These are phyloP conservation scores for Tolmerus cingulatus DNA, from an alignment of 2,888 invertebrate species.

Conservation along the genomic window DNA sequence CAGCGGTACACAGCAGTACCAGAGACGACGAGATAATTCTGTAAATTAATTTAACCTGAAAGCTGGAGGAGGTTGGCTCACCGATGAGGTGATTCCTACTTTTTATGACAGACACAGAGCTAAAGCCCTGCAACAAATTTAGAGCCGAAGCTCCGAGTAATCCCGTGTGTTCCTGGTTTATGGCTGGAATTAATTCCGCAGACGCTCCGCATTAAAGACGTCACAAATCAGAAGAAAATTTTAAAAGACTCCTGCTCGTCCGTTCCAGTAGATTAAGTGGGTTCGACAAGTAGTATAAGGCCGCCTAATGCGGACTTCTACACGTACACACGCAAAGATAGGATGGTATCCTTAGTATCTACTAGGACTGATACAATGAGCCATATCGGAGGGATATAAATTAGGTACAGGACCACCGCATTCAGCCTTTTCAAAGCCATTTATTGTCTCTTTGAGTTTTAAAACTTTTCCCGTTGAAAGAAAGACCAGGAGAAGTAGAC, in stretches of 20 bases:
- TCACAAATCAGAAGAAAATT: conserved; percentile 16
- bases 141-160: background rate
- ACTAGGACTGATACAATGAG: conserved; percentile 12
- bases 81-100: background rate
- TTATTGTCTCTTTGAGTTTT: conserved; percentile 40
- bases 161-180: background rate
- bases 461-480: conserved; percentile 19
- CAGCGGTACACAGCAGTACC: background rate
- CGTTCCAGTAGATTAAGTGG: background rate
- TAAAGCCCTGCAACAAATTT: conserved; percentile 13
- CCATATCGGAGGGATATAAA: conserved; percentile 20
- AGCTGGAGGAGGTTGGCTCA: background rate
- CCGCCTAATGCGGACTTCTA: conserved; percentile 1
- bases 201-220: background rate
- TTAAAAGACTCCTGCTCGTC: background rate
- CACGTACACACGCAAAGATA: background rate
- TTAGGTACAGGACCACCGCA: conserved; percentile 33
- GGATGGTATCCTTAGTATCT: background rate
- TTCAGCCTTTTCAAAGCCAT: conserved; percentile 30
- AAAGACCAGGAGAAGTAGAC: conserved; percentile 5
- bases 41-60: conserved; percentile 36
- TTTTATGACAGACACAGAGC: background rate
- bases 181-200: background rate
- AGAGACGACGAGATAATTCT: conserved; percentile 16
- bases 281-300: background rate